Conservation (phyloP, 1,140 invertebrate species). For the Brachionus plicatilis region DNA sequence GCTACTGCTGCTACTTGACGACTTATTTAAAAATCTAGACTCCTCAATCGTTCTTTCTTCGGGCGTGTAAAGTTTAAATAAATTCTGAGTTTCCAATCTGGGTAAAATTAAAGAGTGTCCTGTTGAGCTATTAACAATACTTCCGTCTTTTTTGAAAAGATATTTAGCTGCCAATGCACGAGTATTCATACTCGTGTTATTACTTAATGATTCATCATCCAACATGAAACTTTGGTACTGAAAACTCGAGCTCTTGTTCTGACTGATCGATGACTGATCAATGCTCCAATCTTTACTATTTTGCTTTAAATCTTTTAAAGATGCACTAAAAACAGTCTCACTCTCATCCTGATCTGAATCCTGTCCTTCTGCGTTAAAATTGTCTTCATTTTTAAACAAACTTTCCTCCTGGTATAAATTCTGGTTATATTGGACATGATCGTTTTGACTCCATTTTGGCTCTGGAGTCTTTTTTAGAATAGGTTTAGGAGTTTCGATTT, state of each 20-base stretch:
- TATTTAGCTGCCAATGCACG: slow-evolving; percentile 4
- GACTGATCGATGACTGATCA: background rate
- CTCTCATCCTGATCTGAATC: background rate
- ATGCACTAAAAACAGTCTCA: background rate
- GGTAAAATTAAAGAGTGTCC: background rate
- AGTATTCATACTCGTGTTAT: slow-evolving; percentile 18
- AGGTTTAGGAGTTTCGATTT: background rate
- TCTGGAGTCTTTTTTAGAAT: background rate
- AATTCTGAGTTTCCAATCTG: background rate
- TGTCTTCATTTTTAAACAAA: slow-evolving; percentile 1
- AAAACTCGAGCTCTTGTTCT: background rate
- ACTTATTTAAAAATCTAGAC: background rate
- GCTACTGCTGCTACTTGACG: background rate
- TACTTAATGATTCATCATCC: slow-evolving; percentile 7
- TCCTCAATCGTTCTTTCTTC: background rate
- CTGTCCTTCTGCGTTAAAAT: background rate
- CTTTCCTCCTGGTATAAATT: slow-evolving; percentile 4
- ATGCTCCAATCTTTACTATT: background rate
- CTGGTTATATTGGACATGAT: background rate
- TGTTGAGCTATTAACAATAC: background rate
- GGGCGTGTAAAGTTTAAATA: slow-evolving; percentile 1
- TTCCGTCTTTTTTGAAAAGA: background rate
- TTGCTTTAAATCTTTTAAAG: slow-evolving; percentile 4
- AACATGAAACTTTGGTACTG: background rate
- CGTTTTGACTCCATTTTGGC: background rate